These are phyloP conservation scores for Eupeodes latifasciatus DNA, from an alignment of 2,888 invertebrate genomes.

Conservation along the genomic window DNA sequence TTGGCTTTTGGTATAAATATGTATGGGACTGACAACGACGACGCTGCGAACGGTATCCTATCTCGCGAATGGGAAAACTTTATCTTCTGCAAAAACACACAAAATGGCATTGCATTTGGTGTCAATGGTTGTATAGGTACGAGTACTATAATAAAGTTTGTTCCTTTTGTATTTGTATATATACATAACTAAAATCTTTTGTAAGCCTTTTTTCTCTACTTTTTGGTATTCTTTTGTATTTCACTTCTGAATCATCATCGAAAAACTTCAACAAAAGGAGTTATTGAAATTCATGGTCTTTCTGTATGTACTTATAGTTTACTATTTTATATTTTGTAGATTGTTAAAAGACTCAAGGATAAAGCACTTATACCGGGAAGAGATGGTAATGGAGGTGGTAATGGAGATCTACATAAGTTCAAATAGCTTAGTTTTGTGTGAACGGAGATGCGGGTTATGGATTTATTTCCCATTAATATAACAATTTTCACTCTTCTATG, in stretches of 20 bases:
- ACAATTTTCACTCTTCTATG: slow-evolving; percentile 29
- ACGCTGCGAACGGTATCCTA: too few relatives aligned
- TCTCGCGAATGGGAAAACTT: slow-evolving; percentile 28
- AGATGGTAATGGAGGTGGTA: not conserved
- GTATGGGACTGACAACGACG: not conserved
- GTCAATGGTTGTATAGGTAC: not conserved
- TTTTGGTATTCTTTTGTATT: slow-evolving; percentile 4
- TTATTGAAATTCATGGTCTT: slow-evolving; percentile 21
- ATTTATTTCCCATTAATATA: slow-evolving; percentile 67
- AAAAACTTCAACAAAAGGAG: not conserved
- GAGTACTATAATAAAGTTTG: not conserved
- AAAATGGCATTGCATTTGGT: slow-evolving; percentile 19
- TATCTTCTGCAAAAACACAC: not conserved
- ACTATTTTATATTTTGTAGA: not conserved
- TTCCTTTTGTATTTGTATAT: not conserved
- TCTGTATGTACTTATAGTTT: not conserved
- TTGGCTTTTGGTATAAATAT: too few relatives aligned
- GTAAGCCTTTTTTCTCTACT: not conserved
- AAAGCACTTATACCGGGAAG: not conserved
- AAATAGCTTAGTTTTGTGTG: not conserved
- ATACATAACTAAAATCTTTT: not conserved
- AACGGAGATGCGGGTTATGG: slow-evolving; percentile 19
- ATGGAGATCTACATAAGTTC: not conserved
- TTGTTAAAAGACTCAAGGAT: slow-evolving; percentile 12
- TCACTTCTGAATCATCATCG: slow-evolving; percentile 4